Evolutionary conservation across 2,113 vertebrate species (phyloP), one percentile per base, ranked within the genome.

Genomic region (Upupa epops): DNA sequence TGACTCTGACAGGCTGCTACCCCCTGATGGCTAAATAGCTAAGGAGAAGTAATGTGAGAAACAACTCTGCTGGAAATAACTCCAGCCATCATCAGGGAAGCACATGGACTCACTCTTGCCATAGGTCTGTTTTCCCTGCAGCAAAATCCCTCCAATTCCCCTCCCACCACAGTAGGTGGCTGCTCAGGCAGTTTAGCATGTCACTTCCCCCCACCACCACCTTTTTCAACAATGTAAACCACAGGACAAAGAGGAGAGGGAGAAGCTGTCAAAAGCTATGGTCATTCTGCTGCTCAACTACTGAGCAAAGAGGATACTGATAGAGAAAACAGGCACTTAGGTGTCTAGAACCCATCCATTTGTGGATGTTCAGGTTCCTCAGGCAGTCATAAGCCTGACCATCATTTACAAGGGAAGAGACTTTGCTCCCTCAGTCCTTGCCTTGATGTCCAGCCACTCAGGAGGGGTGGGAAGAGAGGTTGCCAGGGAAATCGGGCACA

Each of bases 1-100:
- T n/a, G 70, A 89, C 69, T 93, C 90, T 96, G 93, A 96, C 96
- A 96, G 95, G 45, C 92, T 86, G 81, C 91, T 95, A 89, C 69
- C 69, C 61, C 71, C 64, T 86, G 83, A 94, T 73, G 79, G 85
- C 81, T 88, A 82, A 77, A 54, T 85, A 89, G 86, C 59, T 83
- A 89, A 92, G 69, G 58, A 95, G 75, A 92, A 90, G 61, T 77
- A 96, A 94, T 16, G 31, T 82, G 93, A 96, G 90, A 93, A 96
- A 92, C 34, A 88, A 32, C 58, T 94, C 84, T 93, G 63, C 61
- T 95, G 90, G 96, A 96, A 96, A 95, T 88, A 90, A 78, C 83
- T 95, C 79, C 85, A 81, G 88, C 70, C 89, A 78, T 91, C 95
- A 73, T 86, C 88, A 93, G 83, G 71, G 64, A 92, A 95, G 71